A percentile compares a stretch with the other conserved stretches of the same genome.
phyloP scores from a whole-genome alignment of 2,797 vertebrate genomes.

The Pangasius macronema region DNA sequence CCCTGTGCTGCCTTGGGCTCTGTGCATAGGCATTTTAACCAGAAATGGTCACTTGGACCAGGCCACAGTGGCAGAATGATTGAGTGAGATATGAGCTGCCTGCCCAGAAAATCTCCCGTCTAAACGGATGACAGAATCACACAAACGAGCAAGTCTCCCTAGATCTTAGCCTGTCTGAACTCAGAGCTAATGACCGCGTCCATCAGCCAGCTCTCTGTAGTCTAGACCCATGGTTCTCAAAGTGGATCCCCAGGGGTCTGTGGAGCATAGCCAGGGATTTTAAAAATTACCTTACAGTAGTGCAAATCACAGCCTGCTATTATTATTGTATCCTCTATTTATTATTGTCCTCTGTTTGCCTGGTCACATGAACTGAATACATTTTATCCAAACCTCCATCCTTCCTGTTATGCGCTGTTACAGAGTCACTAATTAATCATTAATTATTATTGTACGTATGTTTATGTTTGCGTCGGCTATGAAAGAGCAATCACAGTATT shows the following conservation, averaged over 20 bases:
- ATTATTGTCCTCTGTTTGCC: not conserved
- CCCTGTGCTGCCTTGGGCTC: conserved; percentile 30
- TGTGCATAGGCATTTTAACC: conserved; percentile 16
- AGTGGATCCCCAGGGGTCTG: not conserved
- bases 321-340: not conserved
- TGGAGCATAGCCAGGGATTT: not conserved
- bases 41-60: conserved; percentile 5
- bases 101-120: conserved; percentile 33
- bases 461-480: not conserved
- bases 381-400: not conserved
- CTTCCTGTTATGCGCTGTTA: not conserved
- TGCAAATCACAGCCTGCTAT: not conserved
- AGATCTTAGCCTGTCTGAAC: conserved; percentile 9
- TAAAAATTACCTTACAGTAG: not conserved
- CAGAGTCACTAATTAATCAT: not conserved
- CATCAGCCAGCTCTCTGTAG: not conserved
- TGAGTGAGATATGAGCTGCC: conserved; percentile 33
- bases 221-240: not conserved
- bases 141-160: conserved; percentile 22
- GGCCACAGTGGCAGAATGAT: conserved; percentile 27
- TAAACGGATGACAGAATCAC: conserved; percentile 35
- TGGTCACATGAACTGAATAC: not conserved
- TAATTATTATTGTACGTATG: not conserved
- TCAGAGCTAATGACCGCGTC: conserved; percentile 28
- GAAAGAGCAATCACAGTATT: not conserved